phyloP scores from a whole-genome alignment of 2,797 vertebrate species.

The Sternarchorhynchus goeldii region DNA sequence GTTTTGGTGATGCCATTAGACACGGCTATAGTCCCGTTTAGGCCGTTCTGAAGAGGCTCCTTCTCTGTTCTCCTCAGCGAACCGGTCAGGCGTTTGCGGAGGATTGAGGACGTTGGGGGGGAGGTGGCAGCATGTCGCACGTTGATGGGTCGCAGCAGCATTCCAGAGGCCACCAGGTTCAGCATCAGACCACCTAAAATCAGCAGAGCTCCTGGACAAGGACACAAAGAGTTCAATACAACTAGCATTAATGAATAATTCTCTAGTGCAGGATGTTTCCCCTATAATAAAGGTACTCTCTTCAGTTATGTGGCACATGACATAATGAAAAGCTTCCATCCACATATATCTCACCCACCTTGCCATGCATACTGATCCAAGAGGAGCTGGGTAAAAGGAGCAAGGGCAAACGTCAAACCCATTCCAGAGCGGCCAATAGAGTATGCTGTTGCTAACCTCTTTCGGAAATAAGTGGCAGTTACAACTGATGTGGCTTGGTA shows the following conservation, averaged over 20 bases:
- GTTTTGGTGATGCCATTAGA: slow-evolving; percentile 71
- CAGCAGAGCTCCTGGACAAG: slow-evolving; percentile 82
- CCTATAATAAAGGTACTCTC: too few relatives aligned
- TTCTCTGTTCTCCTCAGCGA: slow-evolving; percentile 69
- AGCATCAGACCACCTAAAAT: slow-evolving; percentile 88
- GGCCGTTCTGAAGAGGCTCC: slow-evolving; percentile 67
- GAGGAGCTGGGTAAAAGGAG: slow-evolving; percentile 87
- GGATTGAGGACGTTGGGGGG: slow-evolving; percentile 60
- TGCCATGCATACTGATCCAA: slow-evolving; percentile 87
- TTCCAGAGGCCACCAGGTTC: slow-evolving; percentile 88
- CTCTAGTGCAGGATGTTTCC: too few relatives aligned
- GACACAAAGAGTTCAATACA: slow-evolving; percentile 33
- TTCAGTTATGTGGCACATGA: too few relatives aligned
- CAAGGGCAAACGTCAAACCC: slow-evolving; percentile 89
- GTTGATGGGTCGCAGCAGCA: slow-evolving; percentile 82
- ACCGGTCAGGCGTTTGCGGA: slow-evolving; percentile 64
- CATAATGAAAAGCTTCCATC: neutral
- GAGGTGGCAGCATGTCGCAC: slow-evolving; percentile 56
- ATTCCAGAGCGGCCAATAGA: slow-evolving; percentile 89
- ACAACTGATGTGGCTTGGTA: slow-evolving; percentile 86
- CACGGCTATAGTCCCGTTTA: slow-evolving; percentile 68
- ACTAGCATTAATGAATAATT: neutral
- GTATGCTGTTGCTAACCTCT: slow-evolving; percentile 81
- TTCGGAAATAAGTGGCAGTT: slow-evolving; percentile 83
- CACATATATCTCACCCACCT: slow-evolving; percentile 73